A percentile compares a stretch with the other conserved stretches of the same genome.
These are phyloP conservation scores for Slavum lentiscoides DNA, from an alignment of 2,888 invertebrate species.

Conservation along the genomic window DNA sequence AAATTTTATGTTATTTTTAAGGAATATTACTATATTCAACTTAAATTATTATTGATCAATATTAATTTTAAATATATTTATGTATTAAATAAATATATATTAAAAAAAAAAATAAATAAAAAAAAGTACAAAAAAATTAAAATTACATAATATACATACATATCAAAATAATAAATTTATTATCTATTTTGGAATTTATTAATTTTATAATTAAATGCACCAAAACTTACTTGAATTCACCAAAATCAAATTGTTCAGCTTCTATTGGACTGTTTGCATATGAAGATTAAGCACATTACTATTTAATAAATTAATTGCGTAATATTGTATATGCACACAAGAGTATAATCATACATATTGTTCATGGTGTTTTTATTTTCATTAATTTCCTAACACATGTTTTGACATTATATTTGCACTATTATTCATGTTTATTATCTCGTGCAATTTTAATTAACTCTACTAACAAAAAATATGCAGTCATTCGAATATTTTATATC, in stretches of 20 bases:
- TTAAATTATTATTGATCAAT: conserved; percentile 24
- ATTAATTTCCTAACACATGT: not conserved
- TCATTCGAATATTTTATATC: too few species aligned
- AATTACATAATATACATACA: conserved; percentile 18
- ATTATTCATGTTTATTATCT: not conserved
- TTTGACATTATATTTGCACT: not conserved
- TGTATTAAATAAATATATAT: not conserved
- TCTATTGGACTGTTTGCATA: not conserved
- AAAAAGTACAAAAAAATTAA: too few species aligned
- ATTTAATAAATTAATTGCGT: not conserved
- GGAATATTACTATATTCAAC: not conserved
- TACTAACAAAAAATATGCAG: too few species aligned
- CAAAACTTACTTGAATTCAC: not conserved
- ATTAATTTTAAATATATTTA: conserved; percentile 12
- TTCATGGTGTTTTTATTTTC: not conserved
- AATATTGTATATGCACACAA: conserved; percentile 1
- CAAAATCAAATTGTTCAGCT: not conserved
- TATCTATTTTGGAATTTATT: conserved; percentile 19
- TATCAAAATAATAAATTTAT: conserved; percentile 23
- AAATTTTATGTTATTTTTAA: conserved; percentile 39
- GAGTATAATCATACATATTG: not conserved
- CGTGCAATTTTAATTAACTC: not conserved
- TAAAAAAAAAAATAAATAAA: conserved; percentile 4
- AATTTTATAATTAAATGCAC: not conserved
- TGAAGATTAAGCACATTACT: not conserved